Base-by-base conservation (phyloP, 2,888 invertebrate genomes). In the Anarsia innoxiella region DNA sequence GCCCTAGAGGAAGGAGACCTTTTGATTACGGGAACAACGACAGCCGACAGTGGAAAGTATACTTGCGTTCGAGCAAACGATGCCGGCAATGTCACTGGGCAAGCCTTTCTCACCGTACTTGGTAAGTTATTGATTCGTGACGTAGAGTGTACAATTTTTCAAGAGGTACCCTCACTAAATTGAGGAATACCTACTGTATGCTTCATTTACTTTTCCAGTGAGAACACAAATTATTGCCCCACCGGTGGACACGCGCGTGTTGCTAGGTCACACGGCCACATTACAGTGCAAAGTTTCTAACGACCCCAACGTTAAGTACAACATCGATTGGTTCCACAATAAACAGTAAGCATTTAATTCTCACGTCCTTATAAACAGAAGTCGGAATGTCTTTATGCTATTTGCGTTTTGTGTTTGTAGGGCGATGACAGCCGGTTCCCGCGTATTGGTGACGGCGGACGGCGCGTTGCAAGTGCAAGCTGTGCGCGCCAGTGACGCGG, bases 271-370 rank as follows among this genome's bases (percentile, higher is more conserved):
- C 53, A 96, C 95, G 35, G 96, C 97, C 9, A 93, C 94, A 30
- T 84, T 99, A 49, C 95, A 95, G 65, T 99, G 99, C 82, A 95
- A 94, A 84, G 94, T 98, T 42, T 94, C 94, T 23, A 94, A 93
- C 60, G 97, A 98, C 78, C 92, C 94, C 31, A 91, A 91, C 46
- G 94, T 96, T 28, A 91, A 93, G 39, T 95, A 90, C 70, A 91
- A 93, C 63, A 90, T 95, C 49, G 91, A 93, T 62, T 96, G 96
- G 96, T 93, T 91, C 72, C 93, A 94, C 59, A 92, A 95, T 68
- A 90, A 91, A 64, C 92, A 92, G 92, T 92, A 76, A 86, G 91
- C 88, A 48, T 36, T 33, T 31, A 13, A 15, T 33, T 33, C 33
- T 11, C 33, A 33, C 33, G 33, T 33, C 14, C 33, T 26, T 33